These are phyloP conservation scores for Chrysina gloriosa DNA, from an alignment of 2,888 invertebrate species.

Conservation along the genomic window DNA sequence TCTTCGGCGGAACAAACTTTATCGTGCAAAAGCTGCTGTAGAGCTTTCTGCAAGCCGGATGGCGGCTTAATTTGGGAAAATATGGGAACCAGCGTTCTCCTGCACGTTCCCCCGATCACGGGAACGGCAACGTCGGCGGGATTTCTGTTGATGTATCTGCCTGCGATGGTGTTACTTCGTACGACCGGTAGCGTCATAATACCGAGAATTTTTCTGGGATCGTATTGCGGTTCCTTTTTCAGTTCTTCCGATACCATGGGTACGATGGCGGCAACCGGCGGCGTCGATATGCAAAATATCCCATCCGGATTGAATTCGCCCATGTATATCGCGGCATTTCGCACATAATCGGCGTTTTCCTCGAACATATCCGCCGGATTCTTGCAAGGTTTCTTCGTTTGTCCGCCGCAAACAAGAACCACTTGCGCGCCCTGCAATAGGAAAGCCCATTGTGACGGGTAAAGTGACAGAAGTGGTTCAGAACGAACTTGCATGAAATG, in stretches of 20 bases:
- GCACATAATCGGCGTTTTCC: conserved; percentile 58
- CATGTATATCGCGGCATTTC: conserved; percentile 57
- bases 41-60: conserved; percentile 25
- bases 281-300: conserved; percentile 59
- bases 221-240: conserved; percentile 58
- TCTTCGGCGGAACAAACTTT: conserved; percentile 55
- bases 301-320: conserved; percentile 61
- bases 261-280: conserved; percentile 61
- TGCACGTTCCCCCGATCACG: conserved; percentile 58
- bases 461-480: no score
- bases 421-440: conserved; percentile 57
- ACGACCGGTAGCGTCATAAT: conserved; percentile 54
- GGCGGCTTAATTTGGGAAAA: conserved; percentile 57
- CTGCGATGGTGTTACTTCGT: conserved; percentile 57
- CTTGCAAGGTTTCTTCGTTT: conserved; percentile 51
- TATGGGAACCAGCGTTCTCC: conserved; percentile 57
- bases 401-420: conserved; percentile 60
- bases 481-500: no score
- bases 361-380: conserved; percentile 56
- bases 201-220: conserved; percentile 59
- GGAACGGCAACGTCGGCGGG: conserved; percentile 57
- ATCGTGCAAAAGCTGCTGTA: conserved; percentile 51
- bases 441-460: no score
- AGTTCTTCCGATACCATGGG: conserved; percentile 63
- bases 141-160: conserved; percentile 51